Conservation (phyloP, 2,113 vertebrate species). For the Copsychus sechellarum region DNA sequence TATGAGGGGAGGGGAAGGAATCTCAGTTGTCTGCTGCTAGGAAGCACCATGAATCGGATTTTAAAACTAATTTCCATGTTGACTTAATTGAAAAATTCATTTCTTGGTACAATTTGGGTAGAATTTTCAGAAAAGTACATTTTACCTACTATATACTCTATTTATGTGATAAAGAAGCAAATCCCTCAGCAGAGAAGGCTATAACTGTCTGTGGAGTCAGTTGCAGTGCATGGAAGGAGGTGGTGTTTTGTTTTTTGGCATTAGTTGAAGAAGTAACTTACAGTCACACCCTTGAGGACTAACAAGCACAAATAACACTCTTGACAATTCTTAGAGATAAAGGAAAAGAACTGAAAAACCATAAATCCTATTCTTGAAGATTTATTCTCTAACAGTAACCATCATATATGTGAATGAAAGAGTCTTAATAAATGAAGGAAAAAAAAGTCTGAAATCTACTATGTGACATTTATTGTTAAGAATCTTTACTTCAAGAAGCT, state of each 20-base stretch:
- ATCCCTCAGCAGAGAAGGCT: background rate
- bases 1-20: background rate
- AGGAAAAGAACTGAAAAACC: background rate
- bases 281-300: background rate
- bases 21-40: background rate
- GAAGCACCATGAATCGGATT: background rate
- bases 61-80: background rate
- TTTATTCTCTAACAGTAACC: background rate
- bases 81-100: background rate
- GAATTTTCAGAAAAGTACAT: background rate
- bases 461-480: background rate
- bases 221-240: background rate
- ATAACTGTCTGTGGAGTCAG: background rate
- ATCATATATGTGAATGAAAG: background rate
- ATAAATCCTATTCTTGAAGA: background rate
- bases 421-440: background rate
- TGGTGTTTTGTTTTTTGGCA: background rate
- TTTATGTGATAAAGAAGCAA: background rate
- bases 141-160: background rate
- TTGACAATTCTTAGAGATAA: background rate
- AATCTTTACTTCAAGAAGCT: background rate
- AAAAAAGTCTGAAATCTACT: background rate
- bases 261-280: background rate
- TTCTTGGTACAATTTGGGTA: background rate
- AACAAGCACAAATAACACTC: fast-evolving